Base-by-base conservation (phyloP, 1,140 invertebrate species). In the Dendrolimus kikuchii region DNA sequence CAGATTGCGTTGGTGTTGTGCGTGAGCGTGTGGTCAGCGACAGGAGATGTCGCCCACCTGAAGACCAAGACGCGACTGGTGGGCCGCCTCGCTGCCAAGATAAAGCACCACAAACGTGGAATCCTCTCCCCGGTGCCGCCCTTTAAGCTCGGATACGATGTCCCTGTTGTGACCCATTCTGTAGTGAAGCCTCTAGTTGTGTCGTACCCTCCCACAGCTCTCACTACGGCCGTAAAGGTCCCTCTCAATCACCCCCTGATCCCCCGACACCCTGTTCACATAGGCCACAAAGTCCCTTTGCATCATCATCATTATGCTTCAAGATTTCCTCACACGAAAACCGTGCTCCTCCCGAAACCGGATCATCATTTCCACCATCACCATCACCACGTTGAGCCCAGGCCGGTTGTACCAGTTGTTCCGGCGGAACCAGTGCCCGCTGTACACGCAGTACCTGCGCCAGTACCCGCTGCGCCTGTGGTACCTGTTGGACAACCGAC, bases 181-280 rank as follows among this genome's bases (percentile, higher is more conserved):
- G 69, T 88, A 2, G 55, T 88, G 0, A 88, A 88, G 47, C 87
- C 87, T 0, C 57, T 88, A 5, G 74, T 88, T 5, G 84, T 88
- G 0, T 73, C 75, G 5, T 88, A 88, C 56, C 87, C 87, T 1
- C 81, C 85, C 0, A 80, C 82, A 5, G 82, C 86, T 2, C 62
- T 86, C 2, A 81, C 82, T 0, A 63, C 84, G 2, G 74, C 79
- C 5, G 77, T 88, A 1, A 88, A 88, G 56, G 80, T 88, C 38
- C 87, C 86, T 0, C 46, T 87, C 1, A 59, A 64, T 6, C 71
- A 77, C 46, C 81, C 80, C n/a, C 53, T 69, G n/a, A 49, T 57
- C 7, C 66, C 62, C 0, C 72, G 68, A 5, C 78, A 73, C 44
- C 83, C 75, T 6, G 61, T 70, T 0, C 66, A 60, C 6, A 69